A percentile compares a stretch with the other conserved stretches of the same genome.
These are phyloP conservation scores for Pampus argenteus DNA, from an alignment of 2,797 vertebrate species.

Conservation along the genomic window DNA sequence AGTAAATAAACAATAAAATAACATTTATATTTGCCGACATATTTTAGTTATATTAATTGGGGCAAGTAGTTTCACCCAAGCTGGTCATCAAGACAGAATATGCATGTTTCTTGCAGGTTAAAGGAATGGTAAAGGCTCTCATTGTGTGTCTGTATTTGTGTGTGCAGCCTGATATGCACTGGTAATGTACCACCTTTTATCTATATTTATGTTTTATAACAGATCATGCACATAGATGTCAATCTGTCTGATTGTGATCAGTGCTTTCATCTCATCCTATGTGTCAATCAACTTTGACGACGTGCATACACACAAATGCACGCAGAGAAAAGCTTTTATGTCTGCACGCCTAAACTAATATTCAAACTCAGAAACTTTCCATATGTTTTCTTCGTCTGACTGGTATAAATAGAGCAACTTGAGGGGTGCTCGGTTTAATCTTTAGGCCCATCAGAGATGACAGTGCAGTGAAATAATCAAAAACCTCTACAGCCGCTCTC, in stretches of 20 bases:
- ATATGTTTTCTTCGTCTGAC: constrained; percentile 38
- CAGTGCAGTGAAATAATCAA: constrained; percentile 61
- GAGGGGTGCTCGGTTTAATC: constrained; percentile 61
- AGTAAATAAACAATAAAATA: too few species aligned
- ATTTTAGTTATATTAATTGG: background rate
- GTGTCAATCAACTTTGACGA: constrained; percentile 66
- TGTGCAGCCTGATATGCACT: constrained; percentile 30
- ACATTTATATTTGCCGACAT: background rate
- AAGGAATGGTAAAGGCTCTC: constrained; percentile 10
- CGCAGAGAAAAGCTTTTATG: constrained; percentile 52
- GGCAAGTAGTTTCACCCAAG: background rate
- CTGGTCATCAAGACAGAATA: background rate
- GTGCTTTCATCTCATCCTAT: constrained; percentile 69
- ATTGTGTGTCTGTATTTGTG: constrained; percentile 2
- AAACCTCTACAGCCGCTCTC: constrained; percentile 54
- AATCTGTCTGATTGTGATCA: too few species aligned
- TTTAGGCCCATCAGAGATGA: constrained; percentile 60
- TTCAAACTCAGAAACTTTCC: constrained; percentile 47
- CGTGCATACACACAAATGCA: constrained; percentile 33
- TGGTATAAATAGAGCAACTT: constrained; percentile 49
- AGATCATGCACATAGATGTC: constrained; percentile 35
- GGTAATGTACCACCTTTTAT: constrained; percentile 57
- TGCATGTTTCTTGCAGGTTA: background rate
- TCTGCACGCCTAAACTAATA: constrained; percentile 45
- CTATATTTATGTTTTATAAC: constrained; percentile 54